Evolutionary conservation across 2,797 vertebrate genomes (phyloP).

Genomic region (Gallinago stenura): DNA sequence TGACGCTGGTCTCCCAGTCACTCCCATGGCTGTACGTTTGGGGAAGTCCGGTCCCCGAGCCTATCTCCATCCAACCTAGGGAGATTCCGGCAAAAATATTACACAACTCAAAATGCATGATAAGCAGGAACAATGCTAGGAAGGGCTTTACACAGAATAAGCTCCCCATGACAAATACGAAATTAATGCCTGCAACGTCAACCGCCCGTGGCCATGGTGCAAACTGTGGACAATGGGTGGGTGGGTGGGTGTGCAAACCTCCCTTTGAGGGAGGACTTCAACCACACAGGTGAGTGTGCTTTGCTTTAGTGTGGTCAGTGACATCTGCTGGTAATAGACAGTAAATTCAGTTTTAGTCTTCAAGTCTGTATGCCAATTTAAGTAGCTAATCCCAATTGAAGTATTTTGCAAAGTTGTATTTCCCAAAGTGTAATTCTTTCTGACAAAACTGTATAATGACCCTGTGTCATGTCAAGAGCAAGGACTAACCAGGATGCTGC

Average conservation of each 20-base stretch:
- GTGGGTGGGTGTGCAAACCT: neutral
- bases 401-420: neutral
- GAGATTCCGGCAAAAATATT: neutral
- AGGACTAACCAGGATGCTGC: neutral
- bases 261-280: neutral
- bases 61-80: neutral
- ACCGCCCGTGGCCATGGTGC: neutral
- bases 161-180: neutral
- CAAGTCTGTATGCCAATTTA: neutral
- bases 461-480: rapidly evolving
- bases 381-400: neutral
- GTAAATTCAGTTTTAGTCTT: neutral
- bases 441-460: neutral
- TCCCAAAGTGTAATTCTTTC: neutral
- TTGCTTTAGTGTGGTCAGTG: slow-evolving; percentile 44
- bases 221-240: neutral
- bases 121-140: neutral
- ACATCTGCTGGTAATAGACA: slow-evolving; percentile 70
- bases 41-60: neutral
- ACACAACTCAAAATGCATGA: neutral
- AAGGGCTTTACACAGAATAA: neutral
- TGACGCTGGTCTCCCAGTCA: neutral
- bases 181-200: neutral
- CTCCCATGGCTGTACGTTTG: neutral
- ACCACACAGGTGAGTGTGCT: neutral